These are phyloP conservation scores for Criorhina ranunculi DNA, from an alignment of 2,888 invertebrate genomes.

Conservation along the genomic window DNA sequence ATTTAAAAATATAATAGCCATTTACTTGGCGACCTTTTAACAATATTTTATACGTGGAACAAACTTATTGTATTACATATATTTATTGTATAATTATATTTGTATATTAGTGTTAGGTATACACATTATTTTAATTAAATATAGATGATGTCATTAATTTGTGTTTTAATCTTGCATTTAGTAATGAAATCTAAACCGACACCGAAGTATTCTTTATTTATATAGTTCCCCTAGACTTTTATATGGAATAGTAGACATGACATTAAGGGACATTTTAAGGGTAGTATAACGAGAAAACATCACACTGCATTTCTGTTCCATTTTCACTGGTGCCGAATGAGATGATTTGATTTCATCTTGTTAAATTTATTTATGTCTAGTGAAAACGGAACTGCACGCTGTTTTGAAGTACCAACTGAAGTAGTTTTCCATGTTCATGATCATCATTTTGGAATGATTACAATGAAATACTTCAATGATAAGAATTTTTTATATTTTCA, in stretches of 20 bases:
- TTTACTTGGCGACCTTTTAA: background rate
- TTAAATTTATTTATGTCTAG: too few species aligned
- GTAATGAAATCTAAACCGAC: too few species aligned
- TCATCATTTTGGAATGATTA: background rate
- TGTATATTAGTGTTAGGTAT: slow-evolving; percentile 37
- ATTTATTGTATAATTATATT: slow-evolving; percentile 37
- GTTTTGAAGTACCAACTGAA: too few species aligned
- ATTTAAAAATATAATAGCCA: background rate
- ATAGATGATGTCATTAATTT: slow-evolving; percentile 11
- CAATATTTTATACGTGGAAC: slow-evolving; percentile 42
- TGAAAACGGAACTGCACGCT: too few species aligned
- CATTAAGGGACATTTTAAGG: too few species aligned
- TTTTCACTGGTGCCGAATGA: too few species aligned
- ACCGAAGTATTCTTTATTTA: too few species aligned
- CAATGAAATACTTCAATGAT: background rate
- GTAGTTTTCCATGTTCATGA: background rate
- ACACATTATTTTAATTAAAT: slow-evolving; percentile 21
- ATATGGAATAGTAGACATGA: too few species aligned
- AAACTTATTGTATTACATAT: slow-evolving; percentile 20
- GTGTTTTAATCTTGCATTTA: slow-evolving; percentile 13
- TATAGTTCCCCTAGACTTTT: too few species aligned
- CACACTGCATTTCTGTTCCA: too few species aligned
- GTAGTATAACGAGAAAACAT: too few species aligned
- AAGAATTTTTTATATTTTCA: slow-evolving; percentile 37
- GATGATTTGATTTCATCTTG: too few species aligned